These are phyloP conservation scores for Charaxes varanes DNA, from an alignment of 1,140 invertebrate genomes.

Conservation along the genomic window DNA sequence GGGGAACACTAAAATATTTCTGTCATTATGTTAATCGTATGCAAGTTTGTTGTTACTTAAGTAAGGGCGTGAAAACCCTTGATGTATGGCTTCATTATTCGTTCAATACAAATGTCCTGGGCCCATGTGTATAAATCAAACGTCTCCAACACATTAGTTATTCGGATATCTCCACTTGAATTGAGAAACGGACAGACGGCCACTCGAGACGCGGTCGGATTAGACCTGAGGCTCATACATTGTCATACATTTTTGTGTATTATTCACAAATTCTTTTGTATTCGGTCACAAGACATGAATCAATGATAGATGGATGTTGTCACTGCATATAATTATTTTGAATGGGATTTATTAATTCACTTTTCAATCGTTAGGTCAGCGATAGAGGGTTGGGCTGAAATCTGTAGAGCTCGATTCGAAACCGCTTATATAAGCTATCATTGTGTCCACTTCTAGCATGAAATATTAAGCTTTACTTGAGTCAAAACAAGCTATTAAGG, in stretches of 20 bases:
- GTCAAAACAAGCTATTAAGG: too few species aligned
- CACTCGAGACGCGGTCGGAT: constrained; percentile 53
- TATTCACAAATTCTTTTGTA: constrained; percentile 24
- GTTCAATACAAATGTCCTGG: constrained; percentile 24
- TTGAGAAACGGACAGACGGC: constrained; percentile 32
- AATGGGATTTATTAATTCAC: too few species aligned
- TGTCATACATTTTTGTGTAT: constrained; percentile 45
- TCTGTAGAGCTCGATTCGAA: too few species aligned
- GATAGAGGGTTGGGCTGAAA: too few species aligned
- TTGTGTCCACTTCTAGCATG: too few species aligned
- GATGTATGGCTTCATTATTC: constrained; percentile 39
- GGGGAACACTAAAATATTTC: too few species aligned
- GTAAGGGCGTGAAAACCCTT: constrained; percentile 36
- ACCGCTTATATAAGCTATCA: too few species aligned
- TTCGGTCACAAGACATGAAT: constrained; percentile 9
- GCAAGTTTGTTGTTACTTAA: constrained; percentile 24
- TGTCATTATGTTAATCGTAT: constrained; percentile 38
- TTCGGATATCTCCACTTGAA: constrained; percentile 41
- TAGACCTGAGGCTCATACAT: too few species aligned
- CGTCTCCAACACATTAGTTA: constrained; percentile 43
- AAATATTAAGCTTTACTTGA: too few species aligned
- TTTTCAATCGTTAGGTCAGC: too few species aligned
- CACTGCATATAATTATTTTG: constrained; percentile 16
- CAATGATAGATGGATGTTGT: constrained; percentile 13
- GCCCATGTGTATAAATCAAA: constrained; percentile 44